Percentiles rank a stretch among this genome's conserved stretches.
These are phyloP conservation scores for Micrasema longulum DNA, from an alignment of 1,140 invertebrate genomes.

Conservation along the genomic window DNA sequence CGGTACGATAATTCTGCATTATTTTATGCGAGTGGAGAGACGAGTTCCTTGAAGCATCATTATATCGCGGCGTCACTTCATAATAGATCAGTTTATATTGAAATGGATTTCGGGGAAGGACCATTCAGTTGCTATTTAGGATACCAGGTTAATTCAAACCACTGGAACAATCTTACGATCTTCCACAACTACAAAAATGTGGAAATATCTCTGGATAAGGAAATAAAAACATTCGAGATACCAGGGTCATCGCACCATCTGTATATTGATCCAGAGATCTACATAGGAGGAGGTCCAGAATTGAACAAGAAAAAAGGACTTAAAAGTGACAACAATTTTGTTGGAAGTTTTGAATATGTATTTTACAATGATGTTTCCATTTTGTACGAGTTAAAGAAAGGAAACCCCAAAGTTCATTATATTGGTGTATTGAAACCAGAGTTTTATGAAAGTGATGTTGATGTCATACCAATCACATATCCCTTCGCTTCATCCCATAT, in stretches of 20 bases:
- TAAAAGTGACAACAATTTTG: slow-evolving; percentile 81
- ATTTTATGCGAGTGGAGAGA: slow-evolving; percentile 89
- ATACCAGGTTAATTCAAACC: slow-evolving; percentile 76
- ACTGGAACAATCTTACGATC: slow-evolving; percentile 93
- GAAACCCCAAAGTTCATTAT: slow-evolving; percentile 86
- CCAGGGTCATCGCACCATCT: slow-evolving; percentile 80
- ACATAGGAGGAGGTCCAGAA: slow-evolving; percentile 88
- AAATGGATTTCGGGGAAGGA: slow-evolving; percentile 87
- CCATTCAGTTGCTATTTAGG: slow-evolving; percentile 77
- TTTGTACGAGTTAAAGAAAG: slow-evolving; percentile 85
- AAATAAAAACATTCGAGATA: slow-evolving; percentile 76
- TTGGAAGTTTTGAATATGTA: slow-evolving; percentile 90
- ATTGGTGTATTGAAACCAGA: slow-evolving; percentile 84
- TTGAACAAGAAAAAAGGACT: slow-evolving; percentile 81
- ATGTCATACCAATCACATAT: slow-evolving; percentile 92
- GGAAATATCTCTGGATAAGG: slow-evolving; percentile 79
- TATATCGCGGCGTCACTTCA: slow-evolving; percentile 86
- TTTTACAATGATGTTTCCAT: slow-evolving; percentile 94
- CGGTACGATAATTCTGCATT: slow-evolving; percentile 88
- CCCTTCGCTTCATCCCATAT: slow-evolving; percentile 90
- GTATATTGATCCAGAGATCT: slow-evolving; percentile 93
- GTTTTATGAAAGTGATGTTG: slow-evolving; percentile 85
- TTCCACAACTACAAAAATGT: slow-evolving; percentile 80
- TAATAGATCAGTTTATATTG: slow-evolving; percentile 81
- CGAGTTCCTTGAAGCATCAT: slow-evolving; percentile 79